phyloP scores from a whole-genome alignment of 2,113 vertebrate species.

The human region GRCh38 chr3:155023501-155024000 shows the following conservation, averaged over 20 bases:
- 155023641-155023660: not conserved
- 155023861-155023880: no score
- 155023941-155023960: no score
- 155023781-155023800: no score
- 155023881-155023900: no score
- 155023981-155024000: no score
- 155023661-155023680: not conserved
- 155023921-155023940: no score
- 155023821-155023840: no score
- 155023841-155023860: no score
- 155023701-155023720: not conserved
- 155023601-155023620: not conserved
- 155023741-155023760: not conserved
- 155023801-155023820: no score
- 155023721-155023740: not conserved
- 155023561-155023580: not conserved
- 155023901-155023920: no score
- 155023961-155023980: no score
- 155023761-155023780: not conserved
- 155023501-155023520: not conserved
- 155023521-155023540: not conserved
- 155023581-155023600: not conserved
- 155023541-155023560: not conserved
- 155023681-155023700: not conserved
- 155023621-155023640: not conserved